phyloP scores from a whole-genome alignment of 2,113 vertebrate genomes.

The Ovis aries region ARS-UI_Ramb_v3.0 NC_056054.1:200163001-200163500 shows the following conservation, averaged over 20 bases:
- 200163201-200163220: not conserved
- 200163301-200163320: not conserved
- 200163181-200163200: not conserved
- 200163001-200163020: accelerated
- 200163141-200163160: not conserved
- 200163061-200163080: not conserved
- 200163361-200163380: not conserved
- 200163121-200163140: not conserved
- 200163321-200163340: not conserved
- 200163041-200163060: not conserved
- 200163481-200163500: not conserved
- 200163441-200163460: not conserved
- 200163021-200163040: not conserved
- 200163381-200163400: not conserved
- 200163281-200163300: not conserved
- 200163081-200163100: not conserved
- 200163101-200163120: not conserved
- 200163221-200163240: not conserved
- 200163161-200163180: not conserved
- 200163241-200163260: not conserved
- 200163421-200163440: not conserved
- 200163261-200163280: not conserved
- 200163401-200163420: not conserved
- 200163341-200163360: not conserved
- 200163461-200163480: not conserved